Evolutionary conservation across 2,113 vertebrate species (phyloP), one percentile per base, ranked within the genome.

Genomic region (Chloropsis hardwickii): DNA sequence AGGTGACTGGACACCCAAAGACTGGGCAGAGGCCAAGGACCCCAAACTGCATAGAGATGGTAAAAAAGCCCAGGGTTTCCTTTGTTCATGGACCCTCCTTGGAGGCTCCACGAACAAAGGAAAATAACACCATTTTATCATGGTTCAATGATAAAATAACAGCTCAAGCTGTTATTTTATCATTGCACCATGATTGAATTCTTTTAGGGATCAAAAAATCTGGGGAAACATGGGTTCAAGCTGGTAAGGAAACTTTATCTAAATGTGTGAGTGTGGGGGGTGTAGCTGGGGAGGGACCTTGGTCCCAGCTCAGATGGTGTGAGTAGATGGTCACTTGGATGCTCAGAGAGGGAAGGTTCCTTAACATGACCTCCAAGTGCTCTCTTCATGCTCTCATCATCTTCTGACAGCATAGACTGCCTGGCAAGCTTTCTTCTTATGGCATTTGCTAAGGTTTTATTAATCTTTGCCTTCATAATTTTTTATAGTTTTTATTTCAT

Each of bases 351-450:
- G 20, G 15, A n/a, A n/a, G 12, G 53, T 24, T 28, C 18, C 11
- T 45, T 14, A 44, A 19, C 12, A 12, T 12, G 45, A 60, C 15
- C 14, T 64, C 15, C 0, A 0, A 45, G 65, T 14, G 6, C 39
- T 54, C 9, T 33, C 22, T 58, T 64, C 50, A 7, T 35, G 25
- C 6, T 42, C 48, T 56, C 28, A 23, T 73, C 29, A 37, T 61
- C 57, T 47, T 10, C 37, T 83, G 62, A 39, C 18, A 79, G 8
- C n/a, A 47, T 0, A 61, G 37, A 33, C 11, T 66, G 13, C 17
- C 23, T 74, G 20, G 23, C 13, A 82, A 64, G 40, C 11, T 70
- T 78, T 61, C 14, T 44, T 53, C 51, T 80, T 4, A 1, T 23
- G 20, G 7, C 2, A 10, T 71, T 67, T 58, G 29, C 11, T 37